These are phyloP conservation scores for Anoura caudifer DNA, from an alignment of 2,113 vertebrate genomes.

Conservation along the genomic window DNA sequence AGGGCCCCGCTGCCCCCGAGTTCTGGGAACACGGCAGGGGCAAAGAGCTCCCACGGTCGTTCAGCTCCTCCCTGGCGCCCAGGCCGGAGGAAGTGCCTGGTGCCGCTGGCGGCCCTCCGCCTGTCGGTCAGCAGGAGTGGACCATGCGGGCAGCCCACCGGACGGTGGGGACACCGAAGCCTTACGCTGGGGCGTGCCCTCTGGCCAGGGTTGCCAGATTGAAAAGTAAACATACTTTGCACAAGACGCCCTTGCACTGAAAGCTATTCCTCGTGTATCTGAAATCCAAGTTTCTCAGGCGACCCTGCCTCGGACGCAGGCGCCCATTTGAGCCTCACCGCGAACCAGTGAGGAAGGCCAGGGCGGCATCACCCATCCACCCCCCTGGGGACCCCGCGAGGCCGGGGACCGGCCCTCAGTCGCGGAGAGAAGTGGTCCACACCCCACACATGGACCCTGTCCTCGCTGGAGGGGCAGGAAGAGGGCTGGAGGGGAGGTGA, in stretches of 20 bases:
- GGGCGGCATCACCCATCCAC: fast-evolving
- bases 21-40: fast-evolving
- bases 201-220: neutral
- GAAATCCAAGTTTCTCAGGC: neutral
- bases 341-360: no score
- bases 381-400: neutral
- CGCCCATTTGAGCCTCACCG: fast-evolving
- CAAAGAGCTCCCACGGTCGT: fast-evolving
- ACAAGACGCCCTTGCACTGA: neutral
- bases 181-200: fast-evolving
- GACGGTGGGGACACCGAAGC: fast-evolving
- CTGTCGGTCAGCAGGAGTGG: neutral
- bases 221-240: neutral
- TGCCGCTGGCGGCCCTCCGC: neutral
- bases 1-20: fast-evolving
- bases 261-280: neutral
- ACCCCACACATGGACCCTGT: neutral
- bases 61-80: neutral
- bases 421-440: neutral
- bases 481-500: no score
- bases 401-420: neutral
- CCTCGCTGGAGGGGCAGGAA: fast-evolving
- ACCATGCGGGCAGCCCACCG: no score
- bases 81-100: neutral
- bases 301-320: fast-evolving